Percentiles rank a stretch among this genome's conserved stretches.
Conservation (phyloP, 2,113 vertebrate species). For the Albula goreensis region DNA sequence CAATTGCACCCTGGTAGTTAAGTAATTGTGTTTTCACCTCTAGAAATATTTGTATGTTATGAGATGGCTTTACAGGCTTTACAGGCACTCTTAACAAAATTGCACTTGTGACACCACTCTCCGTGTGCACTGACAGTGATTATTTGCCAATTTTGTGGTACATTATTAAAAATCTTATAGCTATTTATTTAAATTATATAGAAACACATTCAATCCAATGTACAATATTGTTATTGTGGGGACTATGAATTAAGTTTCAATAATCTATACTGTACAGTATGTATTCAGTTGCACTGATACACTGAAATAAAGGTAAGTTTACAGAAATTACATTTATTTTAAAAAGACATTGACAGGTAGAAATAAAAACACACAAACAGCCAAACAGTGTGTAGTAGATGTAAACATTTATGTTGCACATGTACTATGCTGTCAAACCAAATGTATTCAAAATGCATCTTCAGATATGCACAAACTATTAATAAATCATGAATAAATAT, state of each 20-base stretch:
- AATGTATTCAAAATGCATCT: not conserved
- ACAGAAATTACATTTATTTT: not conserved
- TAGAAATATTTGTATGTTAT: not conserved
- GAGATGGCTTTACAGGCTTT: not conserved
- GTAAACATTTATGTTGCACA: not conserved
- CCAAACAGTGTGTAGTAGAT: not conserved
- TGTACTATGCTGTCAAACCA: not conserved
- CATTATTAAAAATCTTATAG: not conserved
- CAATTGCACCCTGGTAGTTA: not conserved
- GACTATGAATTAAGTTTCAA: not conserved
- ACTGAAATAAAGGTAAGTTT: not conserved
- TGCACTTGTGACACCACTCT: not conserved
- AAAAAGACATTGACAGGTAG: not conserved
- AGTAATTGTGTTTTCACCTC: not conserved
- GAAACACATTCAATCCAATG: not conserved
- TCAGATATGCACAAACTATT: not conserved
- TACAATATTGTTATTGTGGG: not conserved
- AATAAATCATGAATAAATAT: conserved; percentile 3
- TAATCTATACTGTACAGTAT: not conserved
- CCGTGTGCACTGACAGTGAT: too few species aligned
- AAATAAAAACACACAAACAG: not conserved
- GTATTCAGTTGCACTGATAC: not conserved
- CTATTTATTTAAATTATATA: not conserved
- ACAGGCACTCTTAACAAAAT: not conserved
- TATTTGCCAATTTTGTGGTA: not conserved